Evolutionary conservation across 2,113 vertebrate species (phyloP).

Genomic region (Vidua chalybeata): DNA sequence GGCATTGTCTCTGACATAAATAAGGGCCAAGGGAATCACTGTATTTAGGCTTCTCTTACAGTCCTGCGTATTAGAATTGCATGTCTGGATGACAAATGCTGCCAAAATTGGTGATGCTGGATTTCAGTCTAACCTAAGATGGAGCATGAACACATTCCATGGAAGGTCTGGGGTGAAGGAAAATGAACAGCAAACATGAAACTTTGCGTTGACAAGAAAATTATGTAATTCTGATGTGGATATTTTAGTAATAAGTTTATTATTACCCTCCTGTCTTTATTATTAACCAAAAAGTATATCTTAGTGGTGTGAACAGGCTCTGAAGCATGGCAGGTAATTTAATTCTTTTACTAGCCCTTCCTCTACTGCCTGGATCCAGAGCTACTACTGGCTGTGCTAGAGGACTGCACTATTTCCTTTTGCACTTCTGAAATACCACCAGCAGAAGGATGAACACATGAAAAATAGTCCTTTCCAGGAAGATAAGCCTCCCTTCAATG

Average conservation of each 20-base stretch:
- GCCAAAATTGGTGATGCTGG: not conserved
- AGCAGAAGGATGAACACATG: not conserved
- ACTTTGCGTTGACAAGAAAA: not conserved
- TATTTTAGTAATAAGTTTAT: not conserved
- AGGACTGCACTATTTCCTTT: not conserved
- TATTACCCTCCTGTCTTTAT: not conserved
- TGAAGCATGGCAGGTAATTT: not conserved
- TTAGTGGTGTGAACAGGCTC: not conserved
- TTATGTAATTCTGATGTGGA: not conserved
- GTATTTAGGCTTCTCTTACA: not conserved
- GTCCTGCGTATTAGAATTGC: not conserved
- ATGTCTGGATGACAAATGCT: not conserved
- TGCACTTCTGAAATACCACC: not conserved
- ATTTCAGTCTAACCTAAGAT: not conserved
- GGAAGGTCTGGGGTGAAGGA: not conserved
- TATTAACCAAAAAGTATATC: not conserved
- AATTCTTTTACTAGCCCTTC: not conserved
- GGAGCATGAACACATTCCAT: not conserved
- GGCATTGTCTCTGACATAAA: conserved; percentile 19
- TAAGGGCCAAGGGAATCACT: not conserved
- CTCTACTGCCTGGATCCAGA: not conserved
- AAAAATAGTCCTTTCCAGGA: not conserved
- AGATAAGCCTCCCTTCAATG: not conserved
- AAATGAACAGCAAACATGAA: not conserved
- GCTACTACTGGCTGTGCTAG: too few relatives aligned